These are phyloP conservation scores for Phrynosoma platyrhinos DNA, from an alignment of 2,113 vertebrate species.

Conservation along the genomic window DNA sequence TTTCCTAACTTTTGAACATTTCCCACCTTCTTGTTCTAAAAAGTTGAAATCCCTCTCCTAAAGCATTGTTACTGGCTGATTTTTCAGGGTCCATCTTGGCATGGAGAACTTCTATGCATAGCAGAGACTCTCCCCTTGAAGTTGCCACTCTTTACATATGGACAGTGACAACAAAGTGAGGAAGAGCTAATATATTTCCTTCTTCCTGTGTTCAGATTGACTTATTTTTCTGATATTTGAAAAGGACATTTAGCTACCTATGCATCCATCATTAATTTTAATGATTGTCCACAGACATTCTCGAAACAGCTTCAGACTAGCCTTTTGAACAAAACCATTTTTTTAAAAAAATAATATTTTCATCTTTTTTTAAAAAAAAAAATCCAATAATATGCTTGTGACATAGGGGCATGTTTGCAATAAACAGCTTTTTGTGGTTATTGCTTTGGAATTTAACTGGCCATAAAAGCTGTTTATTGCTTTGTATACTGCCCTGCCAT, in stretches of 20 bases:
- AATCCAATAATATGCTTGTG: background rate
- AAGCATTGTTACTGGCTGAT: no score
- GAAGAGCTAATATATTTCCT: no score
- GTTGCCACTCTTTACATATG: no score
- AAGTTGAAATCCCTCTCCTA: no score
- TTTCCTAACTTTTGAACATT: no score
- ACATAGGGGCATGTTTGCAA: conserved; percentile 4
- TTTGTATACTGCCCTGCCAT: background rate
- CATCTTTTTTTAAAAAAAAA: background rate
- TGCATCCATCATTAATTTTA: background rate
- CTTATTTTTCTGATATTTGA: no score
- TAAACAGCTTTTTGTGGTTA: conserved; percentile 32
- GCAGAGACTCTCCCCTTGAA: no score
- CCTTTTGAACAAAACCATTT: background rate
- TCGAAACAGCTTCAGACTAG: background rate
- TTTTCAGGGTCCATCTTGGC: no score
- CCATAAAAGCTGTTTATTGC: conserved; percentile 24
- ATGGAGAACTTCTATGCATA: no score
- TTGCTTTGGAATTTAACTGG: conserved; percentile 45
- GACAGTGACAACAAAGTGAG: no score
- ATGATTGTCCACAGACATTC: background rate
- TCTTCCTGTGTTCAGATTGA: no score
- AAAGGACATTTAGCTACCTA: background rate
- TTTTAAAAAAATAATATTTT: background rate
- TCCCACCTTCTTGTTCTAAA: no score